Evolutionary conservation across 1,140 invertebrate genomes (phyloP).

Genomic region (Helicoverpa armigera): DNA sequence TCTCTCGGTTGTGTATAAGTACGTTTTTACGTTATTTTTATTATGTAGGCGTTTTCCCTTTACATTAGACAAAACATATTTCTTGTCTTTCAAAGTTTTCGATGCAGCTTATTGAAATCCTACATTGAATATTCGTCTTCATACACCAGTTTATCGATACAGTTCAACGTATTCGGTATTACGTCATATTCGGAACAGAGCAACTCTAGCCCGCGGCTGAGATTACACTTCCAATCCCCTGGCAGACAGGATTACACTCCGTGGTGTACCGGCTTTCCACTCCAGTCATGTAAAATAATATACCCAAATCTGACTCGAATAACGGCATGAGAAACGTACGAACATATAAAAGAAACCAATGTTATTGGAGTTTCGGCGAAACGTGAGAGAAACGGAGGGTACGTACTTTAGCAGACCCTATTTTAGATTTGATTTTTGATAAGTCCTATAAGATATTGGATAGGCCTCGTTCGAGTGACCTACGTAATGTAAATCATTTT

Average conservation of each 20-base stretch:
- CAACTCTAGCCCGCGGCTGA: neutral
- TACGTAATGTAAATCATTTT: too few relatives aligned
- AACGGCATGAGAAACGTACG: neutral
- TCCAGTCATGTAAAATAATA: conserved; percentile 17
- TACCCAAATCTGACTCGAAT: conserved; percentile 8
- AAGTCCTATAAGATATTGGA: neutral
- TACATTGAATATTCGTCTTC: neutral
- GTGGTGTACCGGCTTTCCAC: too few relatives aligned
- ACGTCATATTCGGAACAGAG: conserved; percentile 4
- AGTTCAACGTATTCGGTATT: neutral
- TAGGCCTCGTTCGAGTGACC: neutral
- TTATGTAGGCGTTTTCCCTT: too few relatives aligned
- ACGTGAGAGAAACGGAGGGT: neutral
- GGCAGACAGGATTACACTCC: conserved; percentile 14
- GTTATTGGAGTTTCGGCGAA: neutral
- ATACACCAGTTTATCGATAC: too few relatives aligned
- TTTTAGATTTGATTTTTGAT: conserved; percentile 7
- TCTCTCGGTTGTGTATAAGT: neutral
- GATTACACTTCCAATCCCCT: neutral
- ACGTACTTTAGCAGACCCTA: neutral
- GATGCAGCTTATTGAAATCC: neutral
- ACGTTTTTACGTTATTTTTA: too few relatives aligned
- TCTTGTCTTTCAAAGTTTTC: too few relatives aligned
- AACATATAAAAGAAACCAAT: neutral
- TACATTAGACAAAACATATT: too few relatives aligned